A percentile compares a stretch with the other conserved stretches of the same genome.
Evolutionary conservation across 2,113 vertebrate species (phyloP).

Genomic region (Cisticola juncidis): DNA sequence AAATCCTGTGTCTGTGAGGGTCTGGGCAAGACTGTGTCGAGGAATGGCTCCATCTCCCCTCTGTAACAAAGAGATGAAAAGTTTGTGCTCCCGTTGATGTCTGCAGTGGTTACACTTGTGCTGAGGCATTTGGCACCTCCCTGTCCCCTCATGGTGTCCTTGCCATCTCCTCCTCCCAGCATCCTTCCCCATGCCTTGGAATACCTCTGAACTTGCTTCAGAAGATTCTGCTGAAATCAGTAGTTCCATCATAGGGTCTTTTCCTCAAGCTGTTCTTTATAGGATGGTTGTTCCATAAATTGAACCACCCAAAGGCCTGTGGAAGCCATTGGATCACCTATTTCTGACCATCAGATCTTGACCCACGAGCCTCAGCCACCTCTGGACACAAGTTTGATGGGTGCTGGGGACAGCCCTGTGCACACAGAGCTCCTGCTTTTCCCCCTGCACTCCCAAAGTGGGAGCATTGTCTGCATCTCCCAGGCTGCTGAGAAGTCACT

Average conservation of each 20-base stretch:
- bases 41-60: not conserved
- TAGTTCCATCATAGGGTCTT: not conserved
- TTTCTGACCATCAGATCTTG: not conserved
- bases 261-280: not conserved
- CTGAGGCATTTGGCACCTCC: not conserved
- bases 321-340: accelerated
- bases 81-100: not conserved
- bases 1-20: not conserved
- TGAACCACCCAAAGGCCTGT: not conserved
- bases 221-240: not conserved
- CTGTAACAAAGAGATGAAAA: not conserved
- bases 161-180: not conserved
- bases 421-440: not conserved
- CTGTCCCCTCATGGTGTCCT: not conserved
- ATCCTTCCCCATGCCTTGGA: not conserved
- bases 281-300: not conserved
- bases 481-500: not conserved
- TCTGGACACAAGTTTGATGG: not conserved
- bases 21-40: not conserved
- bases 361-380: not conserved
- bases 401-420: not conserved
- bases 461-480: not conserved
- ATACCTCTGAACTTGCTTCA: not conserved
- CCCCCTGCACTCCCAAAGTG: not conserved
- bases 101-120: not conserved